Evolutionary conservation across 2,888 invertebrate species (phyloP), one percentile per base, ranked within the genome.

Genomic region (Petrophora chlorosata): DNA sequence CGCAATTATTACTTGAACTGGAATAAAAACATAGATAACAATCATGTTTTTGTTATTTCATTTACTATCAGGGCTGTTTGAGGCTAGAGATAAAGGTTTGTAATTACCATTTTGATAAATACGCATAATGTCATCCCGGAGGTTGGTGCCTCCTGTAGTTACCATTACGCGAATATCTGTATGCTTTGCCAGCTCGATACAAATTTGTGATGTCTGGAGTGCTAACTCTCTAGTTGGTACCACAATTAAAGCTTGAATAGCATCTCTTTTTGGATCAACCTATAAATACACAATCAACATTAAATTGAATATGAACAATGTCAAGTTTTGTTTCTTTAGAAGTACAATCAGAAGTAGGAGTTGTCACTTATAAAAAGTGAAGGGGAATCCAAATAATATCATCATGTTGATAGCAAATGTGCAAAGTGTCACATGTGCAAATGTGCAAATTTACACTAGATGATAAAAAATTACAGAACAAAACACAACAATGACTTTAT

Each of bases 171-270:
- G 96, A 74, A 98, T 95, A 80, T 97, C 95, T 92, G 99, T 94
- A 89, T 99, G 99, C 90, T 99, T 99, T 62, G 98, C 96, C 75
- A 99, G 92, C 89, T 99, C 99, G 85, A 99, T 99, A 91, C 99
- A 98, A 82, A 99, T 99, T 92, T 99, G 99, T 92, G 99, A 98
- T 79, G 99, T 99, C 90, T 99, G 99, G 73, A 99, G 93, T 58
- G 99, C 99, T 86, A 99, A 92, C 92, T 99, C 99, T 91, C 99
- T 93, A 54, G 99, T 99, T 60, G 99, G 99, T 78, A 99, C 99
- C 85, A 99, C 97, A 72, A 99, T 94, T 91, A 99, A 92, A 73
- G 98, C 99, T 93, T 99, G 99, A 82, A 99, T 98, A 85, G 93
- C 94, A 92, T 98, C 97, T 92, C 95, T 95, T 77, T 93, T 93